Evolutionary conservation across 1,140 invertebrate species (phyloP).

Genomic region (Muscidifurax raptorellus): DNA sequence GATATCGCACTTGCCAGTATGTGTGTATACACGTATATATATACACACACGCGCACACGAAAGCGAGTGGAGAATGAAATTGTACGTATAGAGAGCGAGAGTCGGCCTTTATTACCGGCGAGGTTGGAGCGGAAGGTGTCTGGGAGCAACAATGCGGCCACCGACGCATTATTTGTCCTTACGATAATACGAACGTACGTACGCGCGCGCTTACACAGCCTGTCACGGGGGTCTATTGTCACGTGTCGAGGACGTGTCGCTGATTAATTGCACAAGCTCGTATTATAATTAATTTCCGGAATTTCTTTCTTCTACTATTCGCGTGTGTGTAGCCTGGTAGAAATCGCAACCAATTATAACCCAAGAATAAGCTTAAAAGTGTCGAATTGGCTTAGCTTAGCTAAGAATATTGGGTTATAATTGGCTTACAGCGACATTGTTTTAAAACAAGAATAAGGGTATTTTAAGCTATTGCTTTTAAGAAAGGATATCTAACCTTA

Average conservation of each 20-base stretch:
- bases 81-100: not conserved
- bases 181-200: slow-evolving; percentile 18
- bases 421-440: too few relatives aligned
- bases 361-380: too few relatives aligned
- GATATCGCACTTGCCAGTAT: not conserved
- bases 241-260: not conserved
- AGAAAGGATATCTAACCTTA: too few relatives aligned
- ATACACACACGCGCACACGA: not conserved
- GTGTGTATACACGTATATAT: too few relatives aligned
- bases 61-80: not conserved
- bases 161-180: slow-evolving; percentile 47
- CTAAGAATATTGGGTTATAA: too few relatives aligned
- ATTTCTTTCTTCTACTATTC: not conserved
- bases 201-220: not conserved
- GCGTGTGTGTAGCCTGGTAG: too few relatives aligned
- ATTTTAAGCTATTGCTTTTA: too few relatives aligned
- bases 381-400: too few relatives aligned
- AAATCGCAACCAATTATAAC: too few relatives aligned
- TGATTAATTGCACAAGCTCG: slow-evolving; percentile 24
- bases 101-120: slow-evolving; percentile 31
- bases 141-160: slow-evolving; percentile 30
- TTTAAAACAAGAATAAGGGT: too few relatives aligned
- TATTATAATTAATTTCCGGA: not conserved
- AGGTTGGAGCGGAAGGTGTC: slow-evolving; percentile 26
- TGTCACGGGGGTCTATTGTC: not conserved